Percentiles rank a stretch among this genome's conserved stretches.
Evolutionary conservation across 2,888 invertebrate genomes (phyloP).

Genomic region (Drosophila subsilvestris): DNA sequence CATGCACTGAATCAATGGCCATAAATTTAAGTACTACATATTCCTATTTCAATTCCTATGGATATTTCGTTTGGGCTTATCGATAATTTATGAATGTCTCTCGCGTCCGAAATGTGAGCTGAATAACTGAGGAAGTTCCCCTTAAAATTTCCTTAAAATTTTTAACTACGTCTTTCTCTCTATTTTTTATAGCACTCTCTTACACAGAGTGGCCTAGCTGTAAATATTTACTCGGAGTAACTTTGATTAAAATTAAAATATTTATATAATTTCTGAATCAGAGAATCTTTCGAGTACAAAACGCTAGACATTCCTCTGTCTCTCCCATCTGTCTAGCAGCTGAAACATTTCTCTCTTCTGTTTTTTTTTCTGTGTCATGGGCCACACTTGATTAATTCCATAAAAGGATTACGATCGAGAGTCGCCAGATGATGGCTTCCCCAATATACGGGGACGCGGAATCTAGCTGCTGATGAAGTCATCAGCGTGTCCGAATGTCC

Average conservation of each 20-base stretch:
- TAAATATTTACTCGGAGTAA: neutral
- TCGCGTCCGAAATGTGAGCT: conserved; percentile 64
- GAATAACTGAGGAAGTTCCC: conserved; percentile 57
- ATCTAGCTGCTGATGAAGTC: conserved; percentile 67
- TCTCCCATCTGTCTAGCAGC: conserved; percentile 38
- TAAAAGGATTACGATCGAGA: conserved; percentile 71
- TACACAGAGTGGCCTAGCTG: too few species aligned
- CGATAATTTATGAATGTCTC: conserved; percentile 79
- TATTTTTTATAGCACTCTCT: too few species aligned
- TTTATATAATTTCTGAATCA: conserved; percentile 38
- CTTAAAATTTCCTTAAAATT: conserved; percentile 5
- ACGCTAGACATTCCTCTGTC: neutral
- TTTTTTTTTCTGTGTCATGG: conserved; percentile 49
- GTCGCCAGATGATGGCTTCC: conserved; percentile 64
- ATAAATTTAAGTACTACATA: conserved; percentile 55
- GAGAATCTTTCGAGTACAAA: neutral
- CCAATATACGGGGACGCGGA: conserved; percentile 41
- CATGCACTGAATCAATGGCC: conserved; percentile 72
- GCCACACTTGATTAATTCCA: conserved; percentile 78
- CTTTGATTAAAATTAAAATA: conserved; percentile 51
- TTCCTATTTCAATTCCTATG: conserved; percentile 4
- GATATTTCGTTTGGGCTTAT: conserved; percentile 50
- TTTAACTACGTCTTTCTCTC: conserved; percentile 42
- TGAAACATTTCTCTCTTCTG: conserved; percentile 18
- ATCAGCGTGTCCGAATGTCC: conserved; percentile 73